A percentile compares a stretch with the other conserved stretches of the same genome.
Evolutionary conservation across 2,797 vertebrate species (phyloP).

Genomic region (Borostomias antarcticus): DNA sequence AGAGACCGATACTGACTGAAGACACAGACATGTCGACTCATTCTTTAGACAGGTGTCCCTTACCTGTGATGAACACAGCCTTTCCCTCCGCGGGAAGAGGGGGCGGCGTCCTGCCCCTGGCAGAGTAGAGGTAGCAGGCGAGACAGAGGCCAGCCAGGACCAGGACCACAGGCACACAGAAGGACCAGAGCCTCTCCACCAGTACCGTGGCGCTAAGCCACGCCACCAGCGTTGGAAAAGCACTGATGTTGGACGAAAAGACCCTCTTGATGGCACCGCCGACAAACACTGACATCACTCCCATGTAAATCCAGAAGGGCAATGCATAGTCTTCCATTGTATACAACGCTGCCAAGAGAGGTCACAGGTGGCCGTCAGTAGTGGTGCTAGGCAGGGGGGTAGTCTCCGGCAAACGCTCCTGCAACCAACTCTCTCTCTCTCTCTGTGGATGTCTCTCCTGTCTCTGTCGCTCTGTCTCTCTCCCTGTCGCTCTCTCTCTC

Average conservation of each 20-base stretch:
- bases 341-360: too few relatives aligned
- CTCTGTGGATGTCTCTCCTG: too few relatives aligned
- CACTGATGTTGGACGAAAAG: conserved; percentile 66
- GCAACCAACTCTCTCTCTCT: background rate
- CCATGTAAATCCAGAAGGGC: conserved; percentile 76
- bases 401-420: background rate
- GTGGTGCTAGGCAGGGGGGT: background rate
- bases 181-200: conserved; percentile 68
- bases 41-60: conserved; percentile 18
- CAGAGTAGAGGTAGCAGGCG: conserved; percentile 57
- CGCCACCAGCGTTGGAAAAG: conserved; percentile 64
- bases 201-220: conserved; percentile 75
- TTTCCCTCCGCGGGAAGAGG: conserved; percentile 62
- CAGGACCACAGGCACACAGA: conserved; percentile 66
- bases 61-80: conserved; percentile 79
- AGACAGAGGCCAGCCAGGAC: conserved; percentile 56
- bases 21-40: background rate
- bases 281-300: conserved; percentile 61
- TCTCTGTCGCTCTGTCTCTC: conserved; percentile 13
- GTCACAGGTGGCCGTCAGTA: too few relatives aligned
- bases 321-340: conserved; percentile 75
- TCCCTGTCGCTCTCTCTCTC: conserved; percentile 25
- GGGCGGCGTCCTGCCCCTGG: conserved; percentile 28
- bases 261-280: conserved; percentile 71
- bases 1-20: background rate